These are phyloP conservation scores for Chaetogeoica ovagalla DNA, from an alignment of 2,888 invertebrate species.

Conservation along the genomic window DNA sequence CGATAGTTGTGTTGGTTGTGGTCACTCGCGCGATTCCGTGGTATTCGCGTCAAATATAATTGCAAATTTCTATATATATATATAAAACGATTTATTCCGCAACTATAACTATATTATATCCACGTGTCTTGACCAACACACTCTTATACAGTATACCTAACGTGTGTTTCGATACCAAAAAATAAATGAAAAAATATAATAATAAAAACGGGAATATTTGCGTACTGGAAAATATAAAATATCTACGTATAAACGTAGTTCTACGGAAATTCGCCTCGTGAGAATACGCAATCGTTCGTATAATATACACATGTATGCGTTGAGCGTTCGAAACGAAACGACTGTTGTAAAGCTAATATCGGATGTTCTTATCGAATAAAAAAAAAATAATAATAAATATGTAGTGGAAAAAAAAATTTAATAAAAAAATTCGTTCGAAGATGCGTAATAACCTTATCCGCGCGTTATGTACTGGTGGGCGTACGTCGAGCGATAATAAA, in stretches of 20 bases:
- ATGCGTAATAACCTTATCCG: constrained; percentile 5
- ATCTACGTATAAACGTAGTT: not conserved
- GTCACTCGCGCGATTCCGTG: not conserved
- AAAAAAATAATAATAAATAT: not conserved
- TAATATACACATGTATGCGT: no score
- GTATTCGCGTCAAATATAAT: not conserved
- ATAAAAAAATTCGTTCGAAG: not conserved
- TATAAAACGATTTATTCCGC: no score
- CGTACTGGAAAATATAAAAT: not conserved
- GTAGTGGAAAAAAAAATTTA: not conserved
- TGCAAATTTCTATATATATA: no score
- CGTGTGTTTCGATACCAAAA: no score
- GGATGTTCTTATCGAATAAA: not conserved
- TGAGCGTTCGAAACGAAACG: not conserved
- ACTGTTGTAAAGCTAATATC: not conserved
- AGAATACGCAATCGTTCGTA: not conserved
- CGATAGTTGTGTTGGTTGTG: no score
- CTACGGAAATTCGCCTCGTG: not conserved
- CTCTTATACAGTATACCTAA: no score
- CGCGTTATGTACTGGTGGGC: not conserved
- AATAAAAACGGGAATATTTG: no score
- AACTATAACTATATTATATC: no score
- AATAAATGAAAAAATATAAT: no score
- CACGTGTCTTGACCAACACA: no score
- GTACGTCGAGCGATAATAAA: not conserved